Evolutionary conservation across 2,888 invertebrate genomes (phyloP).

Genomic region (Drosophila rellima): DNA sequence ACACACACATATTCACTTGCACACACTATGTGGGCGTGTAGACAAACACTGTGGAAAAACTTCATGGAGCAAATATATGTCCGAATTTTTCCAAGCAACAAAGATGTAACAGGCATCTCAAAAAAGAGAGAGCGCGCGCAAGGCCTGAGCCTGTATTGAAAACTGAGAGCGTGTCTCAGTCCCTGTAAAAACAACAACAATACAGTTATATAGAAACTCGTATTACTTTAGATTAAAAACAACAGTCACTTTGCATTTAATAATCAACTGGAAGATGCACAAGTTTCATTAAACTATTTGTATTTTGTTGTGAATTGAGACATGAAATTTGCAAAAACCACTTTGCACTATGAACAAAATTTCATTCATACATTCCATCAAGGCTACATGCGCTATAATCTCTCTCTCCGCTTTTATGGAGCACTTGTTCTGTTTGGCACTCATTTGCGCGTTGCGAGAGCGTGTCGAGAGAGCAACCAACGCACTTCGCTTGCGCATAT

Average conservation of each 20-base stretch:
- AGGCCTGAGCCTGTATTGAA: conserved; percentile 44
- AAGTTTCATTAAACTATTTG: conserved; percentile 2
- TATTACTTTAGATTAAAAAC: not conserved
- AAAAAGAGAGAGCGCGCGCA: conserved; percentile 43
- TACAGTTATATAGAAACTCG: conserved; percentile 27
- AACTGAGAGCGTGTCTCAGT: conserved; percentile 40
- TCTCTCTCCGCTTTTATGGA: conserved; percentile 29
- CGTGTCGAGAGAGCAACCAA: conserved; percentile 30
- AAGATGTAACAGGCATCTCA: conserved; percentile 71
- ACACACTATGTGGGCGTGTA: conserved; percentile 73
- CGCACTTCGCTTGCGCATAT: conserved; percentile 62
- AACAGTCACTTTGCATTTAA: not conserved
- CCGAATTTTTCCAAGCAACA: conserved; percentile 74
- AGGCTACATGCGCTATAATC: conserved; percentile 58
- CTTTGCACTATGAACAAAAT: conserved; percentile 44
- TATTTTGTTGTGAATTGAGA: conserved; percentile 10
- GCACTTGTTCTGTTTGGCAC: conserved; percentile 32
- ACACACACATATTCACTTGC: conserved; percentile 48
- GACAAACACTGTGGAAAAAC: conserved; percentile 79
- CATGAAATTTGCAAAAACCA: conserved; percentile 37
- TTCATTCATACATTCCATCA: conserved; percentile 75
- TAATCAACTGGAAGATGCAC: not conserved
- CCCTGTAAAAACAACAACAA: conserved; percentile 58
- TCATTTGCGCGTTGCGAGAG: conserved; percentile 50
- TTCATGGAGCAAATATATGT: conserved; percentile 61